Percentiles rank a stretch among this genome's conserved stretches.
Evolutionary conservation across 2,113 vertebrate genomes (phyloP).

Genomic region (Trinectes maculatus): DNA sequence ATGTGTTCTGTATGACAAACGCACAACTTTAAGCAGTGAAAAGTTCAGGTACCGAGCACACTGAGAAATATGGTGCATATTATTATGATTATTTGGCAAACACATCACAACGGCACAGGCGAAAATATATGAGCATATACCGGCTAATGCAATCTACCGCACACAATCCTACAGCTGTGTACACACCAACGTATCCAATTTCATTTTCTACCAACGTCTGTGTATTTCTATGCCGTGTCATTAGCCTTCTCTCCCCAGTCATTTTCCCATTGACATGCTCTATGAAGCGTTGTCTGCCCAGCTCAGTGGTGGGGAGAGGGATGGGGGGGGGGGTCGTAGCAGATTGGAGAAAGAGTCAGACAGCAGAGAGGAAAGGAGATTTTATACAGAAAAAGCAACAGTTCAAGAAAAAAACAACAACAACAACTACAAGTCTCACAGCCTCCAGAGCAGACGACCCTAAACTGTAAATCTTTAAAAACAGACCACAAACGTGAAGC

Average conservation of each 20-base stretch:
- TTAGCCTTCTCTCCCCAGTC: constrained; percentile 68
- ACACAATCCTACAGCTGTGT: constrained; percentile 39
- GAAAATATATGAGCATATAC: constrained; percentile 13
- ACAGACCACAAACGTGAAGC: no score
- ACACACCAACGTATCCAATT: constrained; percentile 55
- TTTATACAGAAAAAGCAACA: background rate
- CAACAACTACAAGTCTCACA: background rate
- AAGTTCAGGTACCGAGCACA: background rate
- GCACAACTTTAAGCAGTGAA: background rate
- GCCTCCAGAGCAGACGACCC: background rate
- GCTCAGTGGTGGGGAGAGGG: background rate
- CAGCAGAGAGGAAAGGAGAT: background rate
- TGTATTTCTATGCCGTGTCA: constrained; percentile 62
- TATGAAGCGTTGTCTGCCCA: constrained; percentile 54
- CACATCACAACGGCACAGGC: background rate
- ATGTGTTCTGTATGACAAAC: background rate
- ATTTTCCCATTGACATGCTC: constrained; percentile 76
- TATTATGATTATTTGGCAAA: background rate
- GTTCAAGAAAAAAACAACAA: background rate
- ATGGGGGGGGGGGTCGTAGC: background rate
- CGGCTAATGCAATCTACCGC: constrained; percentile 19
- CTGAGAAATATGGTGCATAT: background rate
- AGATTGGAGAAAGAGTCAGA: background rate
- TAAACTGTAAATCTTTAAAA: background rate
- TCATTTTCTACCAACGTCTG: constrained; percentile 53